A percentile compares a stretch with the other conserved stretches of the same genome.
phyloP scores from a whole-genome alignment of 2,797 vertebrate species.

The Acipenser oxyrinchus region DNA sequence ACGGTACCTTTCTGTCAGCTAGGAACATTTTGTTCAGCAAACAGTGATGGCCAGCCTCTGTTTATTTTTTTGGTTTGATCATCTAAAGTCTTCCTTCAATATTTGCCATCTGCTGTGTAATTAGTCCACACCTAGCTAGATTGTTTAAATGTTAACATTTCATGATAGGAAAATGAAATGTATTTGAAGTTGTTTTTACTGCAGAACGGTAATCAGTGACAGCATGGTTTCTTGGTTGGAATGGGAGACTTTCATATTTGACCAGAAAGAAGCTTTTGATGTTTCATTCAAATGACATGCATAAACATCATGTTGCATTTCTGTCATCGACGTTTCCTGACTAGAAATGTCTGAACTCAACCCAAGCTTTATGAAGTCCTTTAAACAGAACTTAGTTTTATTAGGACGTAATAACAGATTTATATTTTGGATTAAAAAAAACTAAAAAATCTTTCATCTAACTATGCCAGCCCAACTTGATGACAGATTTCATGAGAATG shows the following conservation, averaged over 20 bases:
- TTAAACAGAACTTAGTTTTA: no score
- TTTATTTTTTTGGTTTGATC: conserved; percentile 3
- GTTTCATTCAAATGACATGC: conserved; percentile 2
- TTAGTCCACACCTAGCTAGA: conserved; percentile 7
- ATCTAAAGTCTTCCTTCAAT: not conserved
- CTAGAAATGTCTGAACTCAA: not conserved
- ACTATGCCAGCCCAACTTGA: no score
- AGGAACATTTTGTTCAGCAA: conserved; percentile 14
- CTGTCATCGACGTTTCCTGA: not conserved
- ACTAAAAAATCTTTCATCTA: no score
- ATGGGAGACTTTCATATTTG: conserved; percentile 1
- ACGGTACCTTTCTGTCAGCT: not conserved
- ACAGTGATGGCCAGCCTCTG: not conserved
- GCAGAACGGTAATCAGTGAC: conserved; percentile 5
- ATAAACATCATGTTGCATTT: conserved; percentile 2
- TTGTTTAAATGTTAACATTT: conserved; percentile 14
- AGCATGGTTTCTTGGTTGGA: not conserved
- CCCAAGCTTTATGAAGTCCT: no score
- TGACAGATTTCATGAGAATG: no score
- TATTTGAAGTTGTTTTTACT: not conserved
- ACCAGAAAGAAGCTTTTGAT: conserved; percentile 2
- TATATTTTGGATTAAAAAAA: no score
- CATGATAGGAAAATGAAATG: conserved; percentile 7
- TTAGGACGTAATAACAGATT: no score
- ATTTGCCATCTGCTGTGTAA: conserved; percentile 9